Conservation (phyloP, 2,113 vertebrate genomes). For the Apteryx mantelli region DNA sequence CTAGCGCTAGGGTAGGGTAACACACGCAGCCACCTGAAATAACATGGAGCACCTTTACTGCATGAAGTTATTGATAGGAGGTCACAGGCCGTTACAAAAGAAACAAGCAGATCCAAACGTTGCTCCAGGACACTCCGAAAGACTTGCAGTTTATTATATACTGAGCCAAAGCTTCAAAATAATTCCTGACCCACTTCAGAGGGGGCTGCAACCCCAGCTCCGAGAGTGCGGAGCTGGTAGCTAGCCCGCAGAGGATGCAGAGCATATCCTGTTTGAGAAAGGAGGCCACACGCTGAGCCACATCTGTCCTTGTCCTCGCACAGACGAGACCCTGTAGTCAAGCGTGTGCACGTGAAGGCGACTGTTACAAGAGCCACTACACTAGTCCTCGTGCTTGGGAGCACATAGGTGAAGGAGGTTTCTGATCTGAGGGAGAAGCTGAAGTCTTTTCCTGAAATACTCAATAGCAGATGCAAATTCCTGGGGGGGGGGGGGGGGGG, state of each 20-base stretch:
- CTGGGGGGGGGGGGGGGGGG: neutral
- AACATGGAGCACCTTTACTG: neutral
- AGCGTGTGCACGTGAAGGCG: neutral
- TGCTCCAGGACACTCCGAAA: neutral
- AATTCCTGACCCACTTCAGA: neutral
- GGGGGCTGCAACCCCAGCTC: neutral
- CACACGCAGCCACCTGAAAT: neutral
- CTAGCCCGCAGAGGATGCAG: constrained; percentile 5
- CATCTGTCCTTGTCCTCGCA: neutral
- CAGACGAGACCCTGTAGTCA: neutral
- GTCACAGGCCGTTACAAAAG: neutral
- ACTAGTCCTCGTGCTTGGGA: accelerated
- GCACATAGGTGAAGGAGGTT: neutral
- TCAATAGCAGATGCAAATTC: neutral
- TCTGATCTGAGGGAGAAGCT: neutral
- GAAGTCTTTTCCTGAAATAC: neutral
- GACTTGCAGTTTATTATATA: neutral
- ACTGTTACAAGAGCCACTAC: neutral
- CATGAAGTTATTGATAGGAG: accelerated
- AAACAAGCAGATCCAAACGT: neutral
- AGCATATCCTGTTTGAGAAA: constrained; percentile 29
- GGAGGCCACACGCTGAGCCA: neutral
- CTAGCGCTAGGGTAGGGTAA: neutral
- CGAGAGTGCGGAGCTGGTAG: neutral
- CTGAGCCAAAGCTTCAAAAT: neutral